A percentile compares a stretch with the other conserved stretches of the same genome.
phyloP scores from a whole-genome alignment of 2,113 vertebrate genomes.

The Clupea harengus region DNA sequence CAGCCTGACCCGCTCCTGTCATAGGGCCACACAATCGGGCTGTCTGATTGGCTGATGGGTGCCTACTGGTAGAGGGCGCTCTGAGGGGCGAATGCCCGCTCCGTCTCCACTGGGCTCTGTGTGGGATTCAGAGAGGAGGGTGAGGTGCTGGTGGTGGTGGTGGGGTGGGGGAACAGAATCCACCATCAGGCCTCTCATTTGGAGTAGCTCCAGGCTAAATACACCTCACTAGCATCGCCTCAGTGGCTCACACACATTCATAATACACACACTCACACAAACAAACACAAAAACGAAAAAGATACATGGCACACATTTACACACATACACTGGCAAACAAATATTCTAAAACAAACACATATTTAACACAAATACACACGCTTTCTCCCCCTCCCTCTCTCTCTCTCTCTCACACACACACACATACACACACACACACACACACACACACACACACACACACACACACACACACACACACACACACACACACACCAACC shows the following conservation, averaged over 20 bases:
- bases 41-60: neutral
- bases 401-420: neutral
- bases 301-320: no score
- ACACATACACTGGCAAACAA: no score
- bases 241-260: neutral
- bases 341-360: no score
- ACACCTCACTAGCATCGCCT: neutral
- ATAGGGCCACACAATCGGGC: neutral
- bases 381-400: no score
- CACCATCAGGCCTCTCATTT: constrained; percentile 20
- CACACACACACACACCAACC: no score
- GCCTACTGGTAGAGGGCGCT: neutral
- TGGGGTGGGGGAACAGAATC: neutral
- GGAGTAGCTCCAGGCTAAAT: neutral
- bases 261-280: neutral
- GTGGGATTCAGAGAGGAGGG: constrained; percentile 23
- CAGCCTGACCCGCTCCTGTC: constrained; percentile 31
- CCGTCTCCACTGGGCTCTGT: neutral
- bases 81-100: no score
- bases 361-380: neutral
- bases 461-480: no score
- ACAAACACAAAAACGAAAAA: neutral
- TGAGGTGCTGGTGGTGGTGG: neutral
- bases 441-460: neutral
- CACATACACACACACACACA: neutral